Base-by-base conservation (phyloP, 2,888 invertebrate species). In the Hyalella azteca region DNA sequence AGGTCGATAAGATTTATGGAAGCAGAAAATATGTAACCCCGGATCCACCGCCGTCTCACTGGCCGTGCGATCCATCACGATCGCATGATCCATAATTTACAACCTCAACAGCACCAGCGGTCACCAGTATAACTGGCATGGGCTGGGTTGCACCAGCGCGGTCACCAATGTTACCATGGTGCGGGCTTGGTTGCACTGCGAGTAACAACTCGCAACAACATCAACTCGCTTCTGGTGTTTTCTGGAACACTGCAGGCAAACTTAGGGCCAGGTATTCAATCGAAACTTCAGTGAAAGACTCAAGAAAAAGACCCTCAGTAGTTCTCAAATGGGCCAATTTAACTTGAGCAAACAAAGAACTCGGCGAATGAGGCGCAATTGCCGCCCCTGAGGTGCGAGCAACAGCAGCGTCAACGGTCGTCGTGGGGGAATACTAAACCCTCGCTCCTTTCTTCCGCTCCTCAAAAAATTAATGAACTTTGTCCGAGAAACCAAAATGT, bases 311-410 rank as follows among this genome's bases (percentile, higher is more conserved):
- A 32, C 66, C 36, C 29, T 32, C 66, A 66, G 19, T 11, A 19
- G 66, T 36, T 29, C 66, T n/a, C 36, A 66, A 66, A 66, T 66
- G 66, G 66, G 32, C 66, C 66, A 66, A 66, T 66, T 66, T 66
- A 66, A 66, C 66, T 66, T 66, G 66, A 36, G 36, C 39, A 66
- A 66, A 66, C 66, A 66, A 66, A 66, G 66, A 66, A 66, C 36
- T 39, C 36, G 22, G 66, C 29, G 36, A 66, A 66, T 66, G 32
- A 36, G 32, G 36, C 36, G 66, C 66, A 66, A 66, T 66, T 66
- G 66, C 29, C 32, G 29, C 36, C 66, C 19, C 36, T 36, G 66
- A 66, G 66, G 32, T 54, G 54, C 29, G 54, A 54, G 54, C n/a
- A n/a, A n/a, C n/a, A 54, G 54, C 22, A 54, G 54, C 11, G 54